Conservation (phyloP, 2,113 vertebrate species). For the Gavia stellata region DNA sequence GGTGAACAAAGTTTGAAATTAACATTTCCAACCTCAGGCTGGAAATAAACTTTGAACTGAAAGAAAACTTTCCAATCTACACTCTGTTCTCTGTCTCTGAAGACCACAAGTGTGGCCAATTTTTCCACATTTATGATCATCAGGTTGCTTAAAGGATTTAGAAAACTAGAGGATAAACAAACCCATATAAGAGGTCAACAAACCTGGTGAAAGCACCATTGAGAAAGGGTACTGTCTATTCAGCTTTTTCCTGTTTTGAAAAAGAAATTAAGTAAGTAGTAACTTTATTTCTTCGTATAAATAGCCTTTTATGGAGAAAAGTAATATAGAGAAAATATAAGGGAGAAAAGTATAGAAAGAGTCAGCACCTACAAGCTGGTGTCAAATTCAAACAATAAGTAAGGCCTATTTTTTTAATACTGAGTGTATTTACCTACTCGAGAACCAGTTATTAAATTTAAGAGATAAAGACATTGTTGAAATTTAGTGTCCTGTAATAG, state of each 20-base stretch:
- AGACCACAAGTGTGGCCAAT: neutral
- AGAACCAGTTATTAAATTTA: neutral
- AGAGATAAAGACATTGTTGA: neutral
- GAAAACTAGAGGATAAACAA: neutral
- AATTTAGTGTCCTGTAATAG: neutral
- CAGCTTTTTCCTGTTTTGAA: neutral
- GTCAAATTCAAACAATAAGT: neutral
- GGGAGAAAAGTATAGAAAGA: neutral
- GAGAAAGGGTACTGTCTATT: neutral
- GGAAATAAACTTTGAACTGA: neutral
- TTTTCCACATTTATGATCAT: neutral
- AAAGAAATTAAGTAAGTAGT: neutral
- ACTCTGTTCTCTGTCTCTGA: neutral
- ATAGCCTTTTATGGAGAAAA: neutral
- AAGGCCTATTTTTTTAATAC: neutral
- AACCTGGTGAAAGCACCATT: neutral
- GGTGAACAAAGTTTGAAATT: neutral
- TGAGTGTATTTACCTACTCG: neutral
- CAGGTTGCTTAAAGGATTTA: neutral
- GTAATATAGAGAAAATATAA: neutral
- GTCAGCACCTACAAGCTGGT: neutral
- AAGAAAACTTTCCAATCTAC: neutral
- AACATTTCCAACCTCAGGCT: neutral
- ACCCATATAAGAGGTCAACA: neutral
- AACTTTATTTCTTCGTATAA: neutral